These are phyloP conservation scores for Anas platyrhynchos DNA, from an alignment of 2,113 vertebrate genomes.

Conservation along the genomic window DNA sequence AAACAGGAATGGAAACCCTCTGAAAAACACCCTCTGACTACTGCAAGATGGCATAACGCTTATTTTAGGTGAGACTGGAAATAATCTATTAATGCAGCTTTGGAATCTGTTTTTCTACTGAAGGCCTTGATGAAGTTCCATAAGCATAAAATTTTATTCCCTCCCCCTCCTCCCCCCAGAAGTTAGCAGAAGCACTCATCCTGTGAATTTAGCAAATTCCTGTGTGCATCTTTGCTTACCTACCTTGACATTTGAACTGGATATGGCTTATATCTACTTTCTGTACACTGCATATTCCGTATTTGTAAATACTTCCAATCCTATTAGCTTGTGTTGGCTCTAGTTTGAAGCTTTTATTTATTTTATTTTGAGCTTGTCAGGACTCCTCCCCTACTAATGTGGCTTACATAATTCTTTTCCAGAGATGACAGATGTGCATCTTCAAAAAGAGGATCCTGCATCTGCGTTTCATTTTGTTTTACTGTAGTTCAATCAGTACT, in stretches of 20 bases:
- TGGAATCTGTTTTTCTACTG: neutral
- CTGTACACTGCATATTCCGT: neutral
- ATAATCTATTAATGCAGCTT: neutral
- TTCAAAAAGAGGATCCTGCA: constrained; percentile 46
- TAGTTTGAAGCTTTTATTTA: constrained; percentile 20
- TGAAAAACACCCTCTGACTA: neutral
- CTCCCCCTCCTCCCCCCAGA: neutral
- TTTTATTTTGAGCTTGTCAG: constrained; percentile 5
- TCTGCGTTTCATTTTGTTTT: constrained; percentile 9
- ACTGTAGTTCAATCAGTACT: constrained; percentile 45
- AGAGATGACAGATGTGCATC: constrained; percentile 50
- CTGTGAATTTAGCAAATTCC: neutral
- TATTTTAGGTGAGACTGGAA: neutral
- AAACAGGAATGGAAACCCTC: neutral
- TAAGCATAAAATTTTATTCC: neutral
- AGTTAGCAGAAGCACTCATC: neutral
- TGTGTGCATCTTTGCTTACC: neutral
- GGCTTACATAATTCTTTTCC: constrained; percentile 36
- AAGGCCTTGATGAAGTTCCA: neutral
- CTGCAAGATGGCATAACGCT: neutral
- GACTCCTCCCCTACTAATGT: constrained; percentile 23
- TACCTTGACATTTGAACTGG: neutral
- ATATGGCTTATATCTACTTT: neutral
- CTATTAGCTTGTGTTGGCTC: neutral
- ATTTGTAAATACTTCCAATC: constrained; percentile 8